Evolutionary conservation across 2,113 vertebrate genomes (phyloP), one percentile per base, ranked within the genome.

Genomic region (Pyrgilauda ruficollis): DNA sequence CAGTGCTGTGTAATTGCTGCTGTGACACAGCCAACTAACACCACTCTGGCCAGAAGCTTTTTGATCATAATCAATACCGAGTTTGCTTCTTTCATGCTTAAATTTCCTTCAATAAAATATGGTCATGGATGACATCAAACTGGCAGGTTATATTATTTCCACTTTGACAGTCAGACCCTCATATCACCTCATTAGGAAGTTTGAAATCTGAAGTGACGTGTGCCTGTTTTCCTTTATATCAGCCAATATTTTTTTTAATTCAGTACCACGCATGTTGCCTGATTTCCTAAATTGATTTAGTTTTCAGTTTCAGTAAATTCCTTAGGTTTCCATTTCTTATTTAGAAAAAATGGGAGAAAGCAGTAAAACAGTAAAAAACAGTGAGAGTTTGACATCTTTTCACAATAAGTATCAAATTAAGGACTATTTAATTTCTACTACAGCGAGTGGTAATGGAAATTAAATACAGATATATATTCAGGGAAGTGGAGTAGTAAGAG

Each of bases 1-100:
- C 88, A 89, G 63, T 46, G 62, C 61, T 78, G 35, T 96, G 78
- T 98, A 97, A 97, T 97, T 97, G 94, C 95, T 96, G 62, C 76
- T 90, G 72, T 97, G 96, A 96, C 95, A 95, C 66, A 87, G 75
- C 14, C 68, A 92, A 78, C 49, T 84, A 93, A 87, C 70, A 94
- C 68, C 39, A 85, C 39, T 43, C 55, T 27, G 11, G 33, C 83
- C 80, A 94, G 93, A 92, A 94, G 43, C 61, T 91, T 86, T 97
- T 94, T 96, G 84, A 89, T 97, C 73, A 82, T 90, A 96, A 97
- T 96, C 90, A 39, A 96, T 97, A 94, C 23, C 3, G 3, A 83
- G n/a, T 63, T 37, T 95, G 85, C 68, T 87, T 72, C 49, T 94
- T 96, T 96, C 70, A 93, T 0, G 0, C 47, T 87, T 53, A 90